Base-by-base conservation (phyloP, 2,113 vertebrate species). In the Antennarius striatus region DNA sequence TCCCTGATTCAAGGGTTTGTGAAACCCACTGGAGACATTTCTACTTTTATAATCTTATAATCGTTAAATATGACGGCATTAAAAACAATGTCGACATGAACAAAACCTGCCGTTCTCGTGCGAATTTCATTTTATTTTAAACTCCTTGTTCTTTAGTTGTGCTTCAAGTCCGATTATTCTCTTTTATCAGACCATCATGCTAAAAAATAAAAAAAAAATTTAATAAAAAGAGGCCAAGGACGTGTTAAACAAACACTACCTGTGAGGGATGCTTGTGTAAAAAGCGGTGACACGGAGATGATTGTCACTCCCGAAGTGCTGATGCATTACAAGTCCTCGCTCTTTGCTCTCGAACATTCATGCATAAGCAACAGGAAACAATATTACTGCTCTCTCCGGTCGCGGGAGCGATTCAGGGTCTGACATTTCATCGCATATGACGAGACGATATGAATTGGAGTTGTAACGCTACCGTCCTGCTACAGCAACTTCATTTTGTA, bases 281-380 rank as follows among this genome's bases (percentile, higher is more conserved):
- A 58, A 40, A 42, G 22, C 22, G 22, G 22, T 22, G 22, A 22
- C 22, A 22, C 22, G 22, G 22, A 22, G 22, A 22, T 22, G 22
- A 22, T 22, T 22, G 22, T 22, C 22, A 22, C 22, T 22, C 22
- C 22, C 2, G 22, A 22, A 22, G 22, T 22, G 22, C 22, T 22
- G 22, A 22, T 22, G 22, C 22, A 22, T 22, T 22, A 22, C 22
- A 22, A 22, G 22, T 22, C 22, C 22, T 22, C 22, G 22, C 11
- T 3, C 10, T 30, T 22, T 46, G 13, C 16, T 59, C 43, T 7
- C 13, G 11, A 17, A 56, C 39, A 40, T 8, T 52, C 45, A 7
- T 48, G 51, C 39, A 54, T 58, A 15, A 46, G 63, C 39, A 16
- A 54, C 10, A 67, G 15, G 56, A 49, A 52, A 56, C 29, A n/a